These are phyloP conservation scores for Fulica atra DNA, from an alignment of 2,113 vertebrate genomes.

Conservation along the genomic window DNA sequence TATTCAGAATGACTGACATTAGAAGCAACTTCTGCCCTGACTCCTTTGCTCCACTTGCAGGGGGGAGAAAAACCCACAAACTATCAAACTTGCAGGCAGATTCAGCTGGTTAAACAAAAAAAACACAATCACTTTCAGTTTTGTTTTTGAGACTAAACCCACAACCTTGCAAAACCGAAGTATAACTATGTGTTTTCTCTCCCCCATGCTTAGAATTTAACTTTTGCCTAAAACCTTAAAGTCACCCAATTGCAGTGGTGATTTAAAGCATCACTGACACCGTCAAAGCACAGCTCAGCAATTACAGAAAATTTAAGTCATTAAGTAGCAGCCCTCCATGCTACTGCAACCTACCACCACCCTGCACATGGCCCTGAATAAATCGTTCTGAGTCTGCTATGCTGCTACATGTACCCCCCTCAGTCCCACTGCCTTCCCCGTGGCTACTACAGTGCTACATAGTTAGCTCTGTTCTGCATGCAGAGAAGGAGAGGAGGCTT, in stretches of 20 bases:
- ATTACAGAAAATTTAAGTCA: not conserved
- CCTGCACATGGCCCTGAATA: accelerated
- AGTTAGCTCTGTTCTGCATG: not conserved
- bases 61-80: too few relatives aligned
- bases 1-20: not conserved
- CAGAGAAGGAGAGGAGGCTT: not conserved
- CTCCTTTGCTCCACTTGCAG: not conserved
- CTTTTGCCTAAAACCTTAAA: not conserved
- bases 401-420: not conserved
- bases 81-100: not conserved
- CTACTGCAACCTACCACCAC: not conserved
- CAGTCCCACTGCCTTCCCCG: not conserved
- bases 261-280: not conserved
- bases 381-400: accelerated
- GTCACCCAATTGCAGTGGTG: accelerated
- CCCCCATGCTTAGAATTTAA: not conserved
- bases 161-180: not conserved
- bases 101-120: not conserved
- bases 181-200: not conserved
- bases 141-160: not conserved
- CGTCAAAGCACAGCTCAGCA: not conserved
- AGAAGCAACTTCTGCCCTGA: not conserved
- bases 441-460: accelerated
- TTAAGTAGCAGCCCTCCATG: not conserved
- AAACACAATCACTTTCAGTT: not conserved